Base-by-base conservation (phyloP, 2,797 vertebrate genomes). In the Cossypha heuglini region DNA sequence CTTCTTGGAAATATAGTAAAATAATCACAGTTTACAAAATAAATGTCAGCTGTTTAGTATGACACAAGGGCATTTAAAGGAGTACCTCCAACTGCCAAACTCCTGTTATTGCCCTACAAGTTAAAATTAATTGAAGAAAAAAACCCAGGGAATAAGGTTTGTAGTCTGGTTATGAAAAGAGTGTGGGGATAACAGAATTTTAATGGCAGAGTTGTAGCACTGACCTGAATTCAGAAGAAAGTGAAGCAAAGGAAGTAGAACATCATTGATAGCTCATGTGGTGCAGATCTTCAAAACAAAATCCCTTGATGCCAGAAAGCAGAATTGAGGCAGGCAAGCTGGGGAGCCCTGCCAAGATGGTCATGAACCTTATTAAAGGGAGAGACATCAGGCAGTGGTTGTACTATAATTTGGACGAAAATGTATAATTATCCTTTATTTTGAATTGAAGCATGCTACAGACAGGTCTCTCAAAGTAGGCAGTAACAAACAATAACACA, bases 1-100 rank as follows among this genome's bases (percentile, higher is more conserved):
- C 55, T 95, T 90, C 79, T 63, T 69, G 48, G 74, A 95, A 93
- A 81, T 31, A 52, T 17, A 83, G 52, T 57, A 67, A 87, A 87
- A 71, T 71, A 42, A 86, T 55, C 62, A 80, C 5, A 29, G 49
- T 81, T 92, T 74, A 79, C 55, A 89, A 87, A 93, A 87, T 22
- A 86, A 67, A 54, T 66, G 28, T 58, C 66, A 86, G 29, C 29
- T 79, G 26, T 63, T 84, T 57, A 73, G 37, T 24, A 42, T 57
- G 55, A 67, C 42, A 76, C 26, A 46, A 61, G 9, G 37, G 5
- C 20, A 46, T 42, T 93, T 67, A 35, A 38, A 78, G 42, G 43
- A 88, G 20, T 33, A 64, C 9, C 16, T 84, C 48, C 18, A 84
- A 42, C 17, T 63, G 26, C n/a, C 57, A 66, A 76, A 57, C 5